Percentiles rank a stretch among this genome's conserved stretches.
phyloP scores from a whole-genome alignment of 2,888 invertebrate genomes.

The Busseola fusca region DNA sequence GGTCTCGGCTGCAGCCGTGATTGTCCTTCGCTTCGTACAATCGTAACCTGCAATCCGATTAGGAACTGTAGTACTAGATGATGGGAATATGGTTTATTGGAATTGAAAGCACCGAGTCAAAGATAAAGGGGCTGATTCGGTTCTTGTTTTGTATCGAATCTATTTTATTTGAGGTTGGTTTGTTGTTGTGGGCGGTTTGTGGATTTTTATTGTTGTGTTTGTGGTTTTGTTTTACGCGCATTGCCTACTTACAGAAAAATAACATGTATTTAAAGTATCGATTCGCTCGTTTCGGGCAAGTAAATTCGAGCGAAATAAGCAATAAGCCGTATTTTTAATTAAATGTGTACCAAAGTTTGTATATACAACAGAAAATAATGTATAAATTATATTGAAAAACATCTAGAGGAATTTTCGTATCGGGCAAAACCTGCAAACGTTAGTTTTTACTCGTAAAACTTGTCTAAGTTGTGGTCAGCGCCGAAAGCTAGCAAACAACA shows the following conservation, averaged over 20 bases:
- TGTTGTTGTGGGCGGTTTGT: too few relatives aligned
- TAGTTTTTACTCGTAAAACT: background rate
- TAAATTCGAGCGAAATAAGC: background rate
- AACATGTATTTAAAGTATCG: too few relatives aligned
- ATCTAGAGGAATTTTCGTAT: background rate
- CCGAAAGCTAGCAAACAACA: slow-evolving; percentile 21
- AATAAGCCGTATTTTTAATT: background rate
- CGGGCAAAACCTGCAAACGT: background rate
- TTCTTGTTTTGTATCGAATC: background rate
- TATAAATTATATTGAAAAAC: background rate
- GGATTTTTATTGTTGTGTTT: too few relatives aligned
- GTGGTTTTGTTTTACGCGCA: background rate
- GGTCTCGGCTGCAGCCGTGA: slow-evolving; percentile 69
- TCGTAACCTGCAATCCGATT: slow-evolving; percentile 77
- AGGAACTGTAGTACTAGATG: background rate
- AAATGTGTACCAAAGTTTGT: background rate
- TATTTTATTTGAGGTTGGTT: background rate
- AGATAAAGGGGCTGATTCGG: background rate
- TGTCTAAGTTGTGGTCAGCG: slow-evolving; percentile 17
- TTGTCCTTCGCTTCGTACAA: slow-evolving; percentile 74
- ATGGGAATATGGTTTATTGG: slow-evolving; percentile 9
- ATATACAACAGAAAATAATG: too few relatives aligned
- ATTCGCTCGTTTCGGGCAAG: background rate
- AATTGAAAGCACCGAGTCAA: background rate
- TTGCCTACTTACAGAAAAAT: background rate